Evolutionary conservation across 2,113 vertebrate species (phyloP).

Genomic region (Aix galericulata): DNA sequence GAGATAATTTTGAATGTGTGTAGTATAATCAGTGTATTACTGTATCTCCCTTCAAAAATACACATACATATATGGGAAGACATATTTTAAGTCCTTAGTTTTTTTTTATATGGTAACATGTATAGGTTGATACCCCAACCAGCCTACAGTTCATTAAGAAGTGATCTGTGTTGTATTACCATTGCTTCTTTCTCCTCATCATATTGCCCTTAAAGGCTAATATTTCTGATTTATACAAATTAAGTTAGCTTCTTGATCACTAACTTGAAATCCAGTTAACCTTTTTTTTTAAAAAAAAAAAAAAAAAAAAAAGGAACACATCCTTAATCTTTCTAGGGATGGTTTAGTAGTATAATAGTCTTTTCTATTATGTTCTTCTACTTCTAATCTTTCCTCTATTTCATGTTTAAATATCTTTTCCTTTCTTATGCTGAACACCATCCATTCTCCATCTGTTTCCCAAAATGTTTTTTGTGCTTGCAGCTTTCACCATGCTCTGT

Average conservation of each 20-base stretch:
- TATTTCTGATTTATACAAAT: background rate
- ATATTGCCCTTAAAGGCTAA: background rate
- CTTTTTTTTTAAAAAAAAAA: background rate
- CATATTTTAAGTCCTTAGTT: background rate
- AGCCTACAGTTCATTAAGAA: background rate
- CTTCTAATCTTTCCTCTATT: background rate
- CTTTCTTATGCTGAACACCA: background rate
- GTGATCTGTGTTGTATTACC: background rate
- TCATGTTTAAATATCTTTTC: background rate
- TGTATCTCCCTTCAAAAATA: background rate
- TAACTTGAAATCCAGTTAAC: background rate
- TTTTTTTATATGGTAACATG: background rate
- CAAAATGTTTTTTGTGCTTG: background rate
- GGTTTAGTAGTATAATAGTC: background rate
- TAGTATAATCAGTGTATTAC: background rate
- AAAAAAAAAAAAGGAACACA: background rate
- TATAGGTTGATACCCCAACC: background rate
- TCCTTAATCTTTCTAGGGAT: background rate
- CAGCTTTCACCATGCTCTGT: background rate
- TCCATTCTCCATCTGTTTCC: background rate
- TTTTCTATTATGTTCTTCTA: no score
- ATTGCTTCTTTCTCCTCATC: background rate
- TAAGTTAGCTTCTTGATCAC: background rate
- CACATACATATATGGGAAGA: background rate
- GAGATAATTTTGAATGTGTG: background rate